Base-by-base conservation (phyloP, 2,113 vertebrate genomes). In the Trochalopteron elliotii region DNA sequence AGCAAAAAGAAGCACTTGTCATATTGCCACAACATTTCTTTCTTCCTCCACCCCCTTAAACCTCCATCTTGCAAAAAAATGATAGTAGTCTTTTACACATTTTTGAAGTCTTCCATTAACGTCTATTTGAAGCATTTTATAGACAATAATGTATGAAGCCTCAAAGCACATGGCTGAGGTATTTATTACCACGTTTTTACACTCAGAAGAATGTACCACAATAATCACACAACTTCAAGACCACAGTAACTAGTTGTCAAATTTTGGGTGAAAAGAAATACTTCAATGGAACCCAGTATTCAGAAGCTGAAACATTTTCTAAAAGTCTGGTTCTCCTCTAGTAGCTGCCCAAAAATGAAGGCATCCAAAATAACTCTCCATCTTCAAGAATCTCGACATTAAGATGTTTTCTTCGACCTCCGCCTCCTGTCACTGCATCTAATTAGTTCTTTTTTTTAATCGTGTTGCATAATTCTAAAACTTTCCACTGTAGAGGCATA, bases 331-430 rank as follows among this genome's bases (percentile, higher is more conserved):
- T 42, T 77, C 12, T 77, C 19, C 7, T 91, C 55, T 76, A 47
- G 27, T 42, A 85, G 55, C 33, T 95, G 44, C 35, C 67, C 39
- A 47, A 67, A 95, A 83, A 87, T 40, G n/a, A 65, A 95, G 23
- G 16, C 67, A 70, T 80, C 35, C 71, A 90, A 91, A 96, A 95
- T 88, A 87, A 83, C 50, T 79, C 59, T 82, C 24, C n/a, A n/a
- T 85, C 78, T 90, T 79, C 33, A 28, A 70, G 67, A 63, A 79
- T 87, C 23, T 68, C 44, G 25, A 82, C 74, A 63, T 87, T 59
- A 60, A 75, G 64, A 88, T 69, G 50, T 85, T 94, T 95, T 89
- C 57, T 72, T 79, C 0, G 14, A 37, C 67, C 61, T 69, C 68
- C 8, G 10, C 44, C 57, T 94, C 65, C 57, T 69, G n/a, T 87